Percentiles rank a stretch among this genome's conserved stretches.
These are phyloP conservation scores for Saccostrea glomerata DNA, from an alignment of 1,140 invertebrate genomes.

Conservation along the genomic window DNA sequence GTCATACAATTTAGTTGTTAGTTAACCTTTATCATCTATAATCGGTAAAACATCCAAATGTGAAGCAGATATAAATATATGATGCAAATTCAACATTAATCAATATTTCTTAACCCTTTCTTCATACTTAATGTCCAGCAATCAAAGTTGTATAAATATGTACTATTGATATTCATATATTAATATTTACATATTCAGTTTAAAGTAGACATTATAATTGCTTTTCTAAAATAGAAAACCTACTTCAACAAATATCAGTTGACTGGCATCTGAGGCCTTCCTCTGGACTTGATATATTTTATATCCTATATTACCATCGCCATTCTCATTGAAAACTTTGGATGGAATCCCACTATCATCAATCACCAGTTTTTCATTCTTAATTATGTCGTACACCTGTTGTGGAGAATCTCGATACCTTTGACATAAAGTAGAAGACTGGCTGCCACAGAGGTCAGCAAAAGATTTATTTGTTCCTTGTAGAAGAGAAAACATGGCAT, in stretches of 20 bases:
- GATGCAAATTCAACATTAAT: too few relatives aligned
- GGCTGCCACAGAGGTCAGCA: constrained; percentile 28
- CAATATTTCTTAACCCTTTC: too few relatives aligned
- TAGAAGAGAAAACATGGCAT: constrained; percentile 47
- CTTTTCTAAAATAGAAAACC: neutral
- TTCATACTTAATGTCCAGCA: too few relatives aligned
- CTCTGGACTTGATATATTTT: constrained; percentile 47
- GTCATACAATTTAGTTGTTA: too few relatives aligned
- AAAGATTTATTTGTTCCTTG: constrained; percentile 41
- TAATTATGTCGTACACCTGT: neutral
- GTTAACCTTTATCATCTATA: too few relatives aligned
- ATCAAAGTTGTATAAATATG: too few relatives aligned
- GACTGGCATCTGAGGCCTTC: neutral
- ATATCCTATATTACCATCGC: constrained; percentile 52
- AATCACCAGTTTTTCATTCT: constrained; percentile 33
- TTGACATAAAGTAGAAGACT: constrained; percentile 33
- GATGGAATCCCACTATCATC: constrained; percentile 8
- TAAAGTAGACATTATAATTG: too few relatives aligned
- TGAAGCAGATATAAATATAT: too few relatives aligned
- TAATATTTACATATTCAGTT: too few relatives aligned
- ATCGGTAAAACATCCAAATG: too few relatives aligned
- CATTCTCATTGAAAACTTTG: constrained; percentile 41
- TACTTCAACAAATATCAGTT: neutral
- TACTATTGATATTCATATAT: too few relatives aligned
- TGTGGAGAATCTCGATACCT: neutral